Conservation (phyloP, 2,797 vertebrate species). For the Kryptolebias ocellatus region DNA sequence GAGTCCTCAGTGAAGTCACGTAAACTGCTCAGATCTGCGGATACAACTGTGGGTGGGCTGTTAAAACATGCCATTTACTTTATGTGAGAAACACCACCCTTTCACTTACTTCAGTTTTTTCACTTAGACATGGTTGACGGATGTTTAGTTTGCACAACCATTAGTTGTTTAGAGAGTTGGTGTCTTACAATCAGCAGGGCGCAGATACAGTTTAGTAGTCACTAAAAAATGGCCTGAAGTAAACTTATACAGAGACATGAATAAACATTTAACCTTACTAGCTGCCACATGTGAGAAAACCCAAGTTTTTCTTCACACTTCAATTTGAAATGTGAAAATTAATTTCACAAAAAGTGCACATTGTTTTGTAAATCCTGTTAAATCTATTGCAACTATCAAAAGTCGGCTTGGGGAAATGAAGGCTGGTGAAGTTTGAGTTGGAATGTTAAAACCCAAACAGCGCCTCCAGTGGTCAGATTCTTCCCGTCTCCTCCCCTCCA, state of each 20-base stretch:
- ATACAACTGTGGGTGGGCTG: slow-evolving; percentile 42
- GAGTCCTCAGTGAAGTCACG: slow-evolving; percentile 9
- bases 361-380: no score
- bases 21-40: slow-evolving; percentile 23
- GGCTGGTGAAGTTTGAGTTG: neutral
- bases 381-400: neutral
- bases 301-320: neutral
- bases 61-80: slow-evolving; percentile 50
- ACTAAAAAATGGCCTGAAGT: no score
- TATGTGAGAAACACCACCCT: slow-evolving; percentile 30
- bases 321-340: neutral
- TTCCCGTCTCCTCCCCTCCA: slow-evolving; percentile 67
- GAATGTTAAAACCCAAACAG: slow-evolving; percentile 10
- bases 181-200: neutral
- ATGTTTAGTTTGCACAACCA: slow-evolving; percentile 45
- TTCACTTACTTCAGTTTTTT: slow-evolving; percentile 17
- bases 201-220: no score
- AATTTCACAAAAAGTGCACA: neutral
- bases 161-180: neutral
- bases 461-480: slow-evolving; percentile 45
- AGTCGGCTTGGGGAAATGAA: neutral
- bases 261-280: no score
- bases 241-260: no score
- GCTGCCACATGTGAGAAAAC: neutral
- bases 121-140: slow-evolving; percentile 22